Conservation (phyloP, 1,140 invertebrate species). For the Vanessa tameamea region DNA sequence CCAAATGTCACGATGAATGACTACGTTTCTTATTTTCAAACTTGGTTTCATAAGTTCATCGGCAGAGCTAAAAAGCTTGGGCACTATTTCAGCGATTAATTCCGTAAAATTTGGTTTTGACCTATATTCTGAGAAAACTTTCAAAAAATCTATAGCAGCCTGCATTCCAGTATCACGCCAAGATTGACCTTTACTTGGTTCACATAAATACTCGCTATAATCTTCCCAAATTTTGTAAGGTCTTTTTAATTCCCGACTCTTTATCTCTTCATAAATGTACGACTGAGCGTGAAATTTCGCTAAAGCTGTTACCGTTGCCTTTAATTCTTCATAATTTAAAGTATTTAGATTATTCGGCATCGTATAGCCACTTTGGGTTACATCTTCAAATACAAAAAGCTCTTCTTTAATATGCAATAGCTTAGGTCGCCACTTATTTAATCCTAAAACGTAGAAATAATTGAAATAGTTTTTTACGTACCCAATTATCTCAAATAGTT, state of each 20-base stretch:
- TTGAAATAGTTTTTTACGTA: no score
- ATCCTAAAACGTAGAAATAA: conserved; percentile 43
- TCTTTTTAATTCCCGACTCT: conserved; percentile 65
- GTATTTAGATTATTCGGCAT: conserved; percentile 52
- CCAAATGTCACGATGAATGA: conserved; percentile 84
- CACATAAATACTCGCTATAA: conserved; percentile 77
- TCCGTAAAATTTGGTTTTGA: conserved; percentile 44
- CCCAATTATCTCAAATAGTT: no score
- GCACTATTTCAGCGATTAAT: conserved; percentile 50
- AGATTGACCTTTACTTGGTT: conserved; percentile 52
- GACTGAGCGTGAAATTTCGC: conserved; percentile 82
- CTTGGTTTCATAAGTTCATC: conserved; percentile 77
- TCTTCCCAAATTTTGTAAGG: conserved; percentile 74
- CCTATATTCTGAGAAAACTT: conserved; percentile 64
- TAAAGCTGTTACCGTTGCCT: conserved; percentile 76
- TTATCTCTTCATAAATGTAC: conserved; percentile 78
- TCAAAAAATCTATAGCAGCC: conserved; percentile 75
- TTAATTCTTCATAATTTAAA: conserved; percentile 76
- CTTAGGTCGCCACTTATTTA: conserved; percentile 58
- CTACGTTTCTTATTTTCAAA: conserved; percentile 78
- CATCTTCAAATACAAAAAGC: conserved; percentile 68
- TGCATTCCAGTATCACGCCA: conserved; percentile 75
- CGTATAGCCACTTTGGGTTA: conserved; percentile 53
- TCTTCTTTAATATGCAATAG: conserved; percentile 53
- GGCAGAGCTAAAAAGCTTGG: conserved; percentile 64